Evolutionary conservation across 2,797 vertebrate species (phyloP).

Genomic region (Natrix natrix): DNA sequence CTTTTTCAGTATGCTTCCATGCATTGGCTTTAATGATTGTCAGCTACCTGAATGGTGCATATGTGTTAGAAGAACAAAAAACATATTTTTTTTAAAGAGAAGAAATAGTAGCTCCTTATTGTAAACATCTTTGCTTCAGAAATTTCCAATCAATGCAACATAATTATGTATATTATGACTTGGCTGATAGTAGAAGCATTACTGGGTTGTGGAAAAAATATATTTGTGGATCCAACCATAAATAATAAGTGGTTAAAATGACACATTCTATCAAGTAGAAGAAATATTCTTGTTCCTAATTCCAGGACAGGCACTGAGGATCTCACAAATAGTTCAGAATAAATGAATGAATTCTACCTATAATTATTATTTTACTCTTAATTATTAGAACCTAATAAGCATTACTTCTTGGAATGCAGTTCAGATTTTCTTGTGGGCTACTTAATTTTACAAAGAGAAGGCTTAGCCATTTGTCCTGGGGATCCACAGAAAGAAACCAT

Average conservation of each 20-base stretch:
- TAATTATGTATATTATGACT: background rate
- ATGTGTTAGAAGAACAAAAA: background rate
- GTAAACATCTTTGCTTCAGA: background rate
- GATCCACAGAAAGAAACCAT: background rate
- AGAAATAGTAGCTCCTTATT: background rate
- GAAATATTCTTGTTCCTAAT: background rate
- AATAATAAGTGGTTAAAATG: background rate
- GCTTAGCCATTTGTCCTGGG: background rate
- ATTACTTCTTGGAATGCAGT: background rate
- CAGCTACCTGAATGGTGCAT: background rate
- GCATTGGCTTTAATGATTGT: background rate
- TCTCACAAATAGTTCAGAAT: background rate
- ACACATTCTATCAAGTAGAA: background rate
- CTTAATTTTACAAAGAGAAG: background rate
- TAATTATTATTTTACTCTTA: background rate
- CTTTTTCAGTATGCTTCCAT: background rate
- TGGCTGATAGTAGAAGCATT: background rate
- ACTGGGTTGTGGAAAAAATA: background rate
- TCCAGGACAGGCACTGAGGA: background rate
- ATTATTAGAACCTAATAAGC: background rate
- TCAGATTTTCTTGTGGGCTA: background rate
- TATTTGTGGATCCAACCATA: background rate
- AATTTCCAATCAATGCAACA: background rate
- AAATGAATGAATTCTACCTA: background rate
- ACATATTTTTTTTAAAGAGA: background rate